Conservation (phyloP, 2,888 invertebrate species). For the Drosophila multiciliata region DNA sequence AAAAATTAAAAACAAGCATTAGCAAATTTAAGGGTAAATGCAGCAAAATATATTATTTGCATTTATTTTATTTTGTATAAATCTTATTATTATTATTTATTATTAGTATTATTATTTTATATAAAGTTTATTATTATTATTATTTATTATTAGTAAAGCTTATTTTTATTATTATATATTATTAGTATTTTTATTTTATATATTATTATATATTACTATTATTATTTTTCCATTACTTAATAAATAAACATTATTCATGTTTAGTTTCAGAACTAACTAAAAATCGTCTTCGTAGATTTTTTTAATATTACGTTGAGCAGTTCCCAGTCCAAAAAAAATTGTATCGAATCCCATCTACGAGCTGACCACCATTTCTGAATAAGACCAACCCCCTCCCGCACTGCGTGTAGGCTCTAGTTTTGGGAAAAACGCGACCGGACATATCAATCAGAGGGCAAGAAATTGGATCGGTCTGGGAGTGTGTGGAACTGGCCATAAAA, state of each 20-base stretch:
- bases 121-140: not conserved
- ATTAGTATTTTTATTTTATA: not conserved
- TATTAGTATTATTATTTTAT: not conserved
- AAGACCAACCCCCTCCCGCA: conserved; percentile 16
- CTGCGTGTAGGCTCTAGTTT: conserved; percentile 17
- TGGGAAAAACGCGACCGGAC: conserved; percentile 47
- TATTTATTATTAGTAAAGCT: not conserved
- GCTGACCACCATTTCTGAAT: conserved; percentile 23
- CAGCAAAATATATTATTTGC: not conserved
- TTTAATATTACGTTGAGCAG: not conserved
- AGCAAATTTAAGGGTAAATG: not conserved
- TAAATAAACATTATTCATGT: not conserved
- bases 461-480: conserved; percentile 58
- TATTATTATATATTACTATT: not conserved
- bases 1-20: not conserved
- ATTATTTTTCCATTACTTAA: too few relatives aligned
- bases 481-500: conserved; percentile 47
- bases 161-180: not conserved
- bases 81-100: not conserved
- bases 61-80: not conserved
- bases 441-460: conserved; percentile 74
- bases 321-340: not conserved
- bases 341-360: conserved; percentile 1
- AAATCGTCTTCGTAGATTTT: not conserved
- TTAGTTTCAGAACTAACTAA: not conserved